These are phyloP conservation scores for Eumaeus atala DNA, from an alignment of 1,140 invertebrate genomes.

Conservation along the genomic window DNA sequence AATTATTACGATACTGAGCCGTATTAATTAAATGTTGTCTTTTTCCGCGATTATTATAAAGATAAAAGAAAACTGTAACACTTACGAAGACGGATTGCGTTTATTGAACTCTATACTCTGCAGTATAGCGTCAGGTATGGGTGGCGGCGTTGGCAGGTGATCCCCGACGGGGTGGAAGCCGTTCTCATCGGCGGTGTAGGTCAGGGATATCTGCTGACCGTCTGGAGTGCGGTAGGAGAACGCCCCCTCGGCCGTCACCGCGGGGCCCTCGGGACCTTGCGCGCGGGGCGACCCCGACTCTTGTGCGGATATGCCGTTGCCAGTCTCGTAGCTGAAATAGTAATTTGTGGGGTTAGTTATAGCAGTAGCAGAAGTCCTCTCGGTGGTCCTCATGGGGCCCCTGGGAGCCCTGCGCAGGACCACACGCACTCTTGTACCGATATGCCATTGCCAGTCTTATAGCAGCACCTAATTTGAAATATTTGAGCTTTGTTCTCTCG, in stretches of 20 bases:
- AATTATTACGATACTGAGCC: too few relatives aligned
- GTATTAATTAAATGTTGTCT: too few relatives aligned
- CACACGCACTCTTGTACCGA: constrained; percentile 80
- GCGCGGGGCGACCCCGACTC: constrained; percentile 80
- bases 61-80: constrained; percentile 10
- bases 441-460: constrained; percentile 79
- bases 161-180: constrained; percentile 84
- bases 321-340: constrained; percentile 71
- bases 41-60: too few relatives aligned
- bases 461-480: too few relatives aligned
- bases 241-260: constrained; percentile 77
- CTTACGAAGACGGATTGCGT: constrained; percentile 53
- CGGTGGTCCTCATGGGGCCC: too few relatives aligned
- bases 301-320: constrained; percentile 80
- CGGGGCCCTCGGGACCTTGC: constrained; percentile 75
- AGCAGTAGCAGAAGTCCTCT: too few relatives aligned
- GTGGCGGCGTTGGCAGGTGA: constrained; percentile 86
- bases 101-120: constrained; percentile 54
- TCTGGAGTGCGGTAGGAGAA: constrained; percentile 85
- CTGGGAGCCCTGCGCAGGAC: constrained; percentile 68
- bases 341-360: too few relatives aligned
- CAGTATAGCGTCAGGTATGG: constrained; percentile 77
- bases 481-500: too few relatives aligned
- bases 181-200: constrained; percentile 87
- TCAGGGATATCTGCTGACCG: constrained; percentile 80